Conservation (phyloP, 2,113 vertebrate genomes). For the Garra rufa region DNA sequence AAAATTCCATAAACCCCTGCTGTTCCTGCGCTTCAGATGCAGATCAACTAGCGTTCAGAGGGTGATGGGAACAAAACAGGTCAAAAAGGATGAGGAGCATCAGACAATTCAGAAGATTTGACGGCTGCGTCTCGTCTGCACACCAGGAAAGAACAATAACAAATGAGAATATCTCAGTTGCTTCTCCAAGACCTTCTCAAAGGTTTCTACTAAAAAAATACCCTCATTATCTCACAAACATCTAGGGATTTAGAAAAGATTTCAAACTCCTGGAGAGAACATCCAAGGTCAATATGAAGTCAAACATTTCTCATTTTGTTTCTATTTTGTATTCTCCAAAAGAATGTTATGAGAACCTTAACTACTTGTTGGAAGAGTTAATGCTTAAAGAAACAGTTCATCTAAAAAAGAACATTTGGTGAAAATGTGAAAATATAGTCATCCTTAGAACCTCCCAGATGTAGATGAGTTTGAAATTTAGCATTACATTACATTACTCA, state of each 20-base stretch:
- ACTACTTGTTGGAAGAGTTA: neutral
- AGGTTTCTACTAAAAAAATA: neutral
- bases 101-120: neutral
- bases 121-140: neutral
- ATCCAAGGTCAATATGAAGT: slow-evolving; percentile 1
- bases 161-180: neutral
- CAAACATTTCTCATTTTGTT: slow-evolving; percentile 1
- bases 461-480: too few relatives aligned
- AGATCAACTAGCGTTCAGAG: slow-evolving; percentile 27
- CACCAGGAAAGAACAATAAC: slow-evolving; percentile 18
- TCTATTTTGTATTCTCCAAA: neutral
- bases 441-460: too few relatives aligned
- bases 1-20: slow-evolving; percentile 33
- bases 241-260: neutral
- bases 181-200: neutral
- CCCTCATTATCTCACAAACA: neutral
- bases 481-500: too few relatives aligned
- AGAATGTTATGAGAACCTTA: neutral
- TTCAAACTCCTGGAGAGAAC: neutral
- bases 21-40: slow-evolving; percentile 1
- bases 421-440: too few relatives aligned
- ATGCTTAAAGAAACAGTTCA: neutral
- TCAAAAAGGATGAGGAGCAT: neutral
- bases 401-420: neutral
- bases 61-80: slow-evolving; percentile 29